These are phyloP conservation scores for Calliphora vicina DNA, from an alignment of 1,140 invertebrate species.

Conservation along the genomic window DNA sequence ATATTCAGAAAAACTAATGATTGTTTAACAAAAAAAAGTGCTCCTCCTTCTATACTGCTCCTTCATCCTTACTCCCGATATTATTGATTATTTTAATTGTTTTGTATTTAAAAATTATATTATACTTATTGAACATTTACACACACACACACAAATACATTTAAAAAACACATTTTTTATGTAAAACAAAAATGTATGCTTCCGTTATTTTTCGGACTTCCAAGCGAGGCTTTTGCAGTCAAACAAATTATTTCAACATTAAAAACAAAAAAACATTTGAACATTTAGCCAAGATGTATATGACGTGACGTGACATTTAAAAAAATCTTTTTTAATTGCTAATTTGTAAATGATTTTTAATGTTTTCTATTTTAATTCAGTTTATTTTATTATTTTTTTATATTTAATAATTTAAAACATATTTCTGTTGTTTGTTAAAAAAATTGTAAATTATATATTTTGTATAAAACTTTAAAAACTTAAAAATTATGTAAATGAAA, in stretches of 20 bases:
- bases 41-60: neutral
- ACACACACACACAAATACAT: neutral
- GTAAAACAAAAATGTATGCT: neutral
- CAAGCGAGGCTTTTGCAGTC: neutral
- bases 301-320: neutral
- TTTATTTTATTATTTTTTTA: too few relatives aligned
- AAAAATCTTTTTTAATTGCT: neutral
- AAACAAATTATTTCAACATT: neutral
- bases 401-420: too few relatives aligned
- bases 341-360: neutral
- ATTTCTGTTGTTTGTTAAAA: too few relatives aligned
- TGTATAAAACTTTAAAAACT: too few relatives aligned
- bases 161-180: too few relatives aligned
- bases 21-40: neutral
- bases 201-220: conserved; percentile 4
- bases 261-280: neutral
- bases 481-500: too few relatives aligned
- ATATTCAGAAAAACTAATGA: conserved; percentile 21
- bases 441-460: too few relatives aligned
- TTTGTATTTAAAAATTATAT: neutral
- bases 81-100: neutral
- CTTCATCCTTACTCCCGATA: neutral
- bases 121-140: neutral
- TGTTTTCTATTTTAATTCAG: too few relatives aligned
- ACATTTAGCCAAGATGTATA: neutral